Base-by-base conservation (phyloP, 2,888 invertebrate genomes). In the Meteorus colon region DNA sequence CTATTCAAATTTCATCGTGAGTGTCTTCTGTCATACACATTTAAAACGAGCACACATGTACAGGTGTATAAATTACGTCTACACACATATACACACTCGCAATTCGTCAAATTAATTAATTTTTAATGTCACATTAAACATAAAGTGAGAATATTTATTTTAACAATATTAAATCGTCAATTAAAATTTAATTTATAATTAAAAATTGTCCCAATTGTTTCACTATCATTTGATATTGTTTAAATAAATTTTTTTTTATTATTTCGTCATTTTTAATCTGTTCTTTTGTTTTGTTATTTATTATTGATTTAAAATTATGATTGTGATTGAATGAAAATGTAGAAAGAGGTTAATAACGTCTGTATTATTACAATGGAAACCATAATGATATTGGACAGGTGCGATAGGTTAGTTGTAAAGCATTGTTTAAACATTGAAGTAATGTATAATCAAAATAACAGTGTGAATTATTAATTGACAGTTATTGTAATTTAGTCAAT, bases 381-480 rank as follows among this genome's bases (percentile, higher is more conserved):
- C 65, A 73, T 73, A 73, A 73, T 73, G 66, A 73, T 73, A 73
- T 73, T 73, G 55, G 66, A 73, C 73, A 59, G 41, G 73, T 31
- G 31, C 73, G 59, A 73, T 51, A 34, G 66, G 65, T 59, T 73
- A 19, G 55, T 73, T 55, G n/a, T 66, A 65, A 73, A 66, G 51
- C 51, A 41, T 73, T 73, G 66, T 63, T 31, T 34, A 63, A 63
- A 63, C 63, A 63, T 63, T 16, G n/a, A 48, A n/a, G 16, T 14
- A 48, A 48, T 48, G 1, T 48, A 48, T 48, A 48, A 48, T 48
- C n/a, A n/a, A 48, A 48, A 48, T 48, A 48, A 1, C n/a, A 3
- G 16, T n/a, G 48, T n/a, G 48, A 48, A 41, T 48, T 48, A 48
- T 48, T 48, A n/a, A 48, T n/a, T 24, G 45, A 45, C 45, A 45